phyloP scores from a whole-genome alignment of 2,888 invertebrate genomes.

The Cyclophora punctaria region DNA sequence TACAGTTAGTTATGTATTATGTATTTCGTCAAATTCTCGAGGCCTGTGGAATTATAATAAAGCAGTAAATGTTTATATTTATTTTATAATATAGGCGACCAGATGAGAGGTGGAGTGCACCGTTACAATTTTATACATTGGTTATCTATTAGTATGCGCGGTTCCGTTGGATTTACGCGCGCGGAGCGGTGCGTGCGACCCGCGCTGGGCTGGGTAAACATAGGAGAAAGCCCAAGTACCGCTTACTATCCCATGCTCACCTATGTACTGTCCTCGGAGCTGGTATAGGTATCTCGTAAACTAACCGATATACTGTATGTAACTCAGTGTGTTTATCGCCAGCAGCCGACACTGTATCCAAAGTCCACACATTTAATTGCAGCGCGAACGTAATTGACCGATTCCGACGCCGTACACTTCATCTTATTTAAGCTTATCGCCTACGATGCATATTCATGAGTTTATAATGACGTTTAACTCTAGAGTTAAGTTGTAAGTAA shows the following conservation, averaged over 20 bases:
- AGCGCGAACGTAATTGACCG: slow-evolving; percentile 36
- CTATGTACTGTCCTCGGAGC: slow-evolving; percentile 34
- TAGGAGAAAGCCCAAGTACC: slow-evolving; percentile 61
- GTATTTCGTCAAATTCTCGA: slow-evolving; percentile 47
- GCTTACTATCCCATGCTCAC: slow-evolving; percentile 38
- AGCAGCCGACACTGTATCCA: slow-evolving; percentile 37
- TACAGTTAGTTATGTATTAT: slow-evolving; percentile 56
- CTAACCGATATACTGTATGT: slow-evolving; percentile 48
- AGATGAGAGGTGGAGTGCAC: slow-evolving; percentile 51
- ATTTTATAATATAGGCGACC: slow-evolving; percentile 44
- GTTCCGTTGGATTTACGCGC: slow-evolving; percentile 50
- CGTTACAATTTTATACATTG: slow-evolving; percentile 66
- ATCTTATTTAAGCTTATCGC: slow-evolving; percentile 44
- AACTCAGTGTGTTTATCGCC: slow-evolving; percentile 45
- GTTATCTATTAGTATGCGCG: slow-evolving; percentile 61
- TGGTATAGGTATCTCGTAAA: slow-evolving; percentile 51
- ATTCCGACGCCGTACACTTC: slow-evolving; percentile 42
- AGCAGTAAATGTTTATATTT: slow-evolving; percentile 62
- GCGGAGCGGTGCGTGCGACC: too few species aligned
- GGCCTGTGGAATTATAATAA: slow-evolving; percentile 53
- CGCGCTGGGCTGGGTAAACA: slow-evolving; percentile 37
- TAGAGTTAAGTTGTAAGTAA: slow-evolving; percentile 33
- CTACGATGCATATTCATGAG: slow-evolving; percentile 44
- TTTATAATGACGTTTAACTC: slow-evolving; percentile 39
- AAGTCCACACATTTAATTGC: slow-evolving; percentile 46